These are phyloP conservation scores for Halichondria panicea DNA, from an alignment of 37 sponge, comb jelly and placozoan species.

Conservation along the genomic window DNA sequence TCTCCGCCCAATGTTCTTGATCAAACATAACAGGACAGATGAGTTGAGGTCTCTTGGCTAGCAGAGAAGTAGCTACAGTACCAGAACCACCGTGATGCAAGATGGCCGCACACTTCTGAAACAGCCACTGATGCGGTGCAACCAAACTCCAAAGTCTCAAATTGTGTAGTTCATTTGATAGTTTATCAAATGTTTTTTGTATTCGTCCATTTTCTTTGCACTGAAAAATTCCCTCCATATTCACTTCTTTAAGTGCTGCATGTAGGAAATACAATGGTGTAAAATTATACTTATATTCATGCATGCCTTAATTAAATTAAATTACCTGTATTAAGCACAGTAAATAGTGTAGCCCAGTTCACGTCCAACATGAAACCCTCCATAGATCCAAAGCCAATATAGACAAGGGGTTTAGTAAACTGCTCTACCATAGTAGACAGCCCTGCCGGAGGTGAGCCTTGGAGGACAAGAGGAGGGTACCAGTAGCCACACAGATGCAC, in stretches of 20 bases:
- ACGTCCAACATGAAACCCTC: slow-evolving; percentile 21
- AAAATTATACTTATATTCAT: neutral
- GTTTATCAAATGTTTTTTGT: neutral
- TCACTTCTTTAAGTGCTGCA: slow-evolving; percentile 6
- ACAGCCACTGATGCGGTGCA: slow-evolving; percentile 49
- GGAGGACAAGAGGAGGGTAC: neutral
- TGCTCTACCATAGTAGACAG: neutral
- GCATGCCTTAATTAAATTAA: neutral
- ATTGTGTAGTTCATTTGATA: neutral
- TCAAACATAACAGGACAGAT: slow-evolving; percentile 58
- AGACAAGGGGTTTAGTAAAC: slow-evolving; percentile 20
- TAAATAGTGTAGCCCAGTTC: slow-evolving; percentile 34
- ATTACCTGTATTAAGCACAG: slow-evolving; percentile 31
- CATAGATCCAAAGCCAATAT: slow-evolving; percentile 73
- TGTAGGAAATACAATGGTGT: neutral
- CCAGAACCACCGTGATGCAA: slow-evolving; percentile 69
- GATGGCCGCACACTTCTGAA: slow-evolving; percentile 27
- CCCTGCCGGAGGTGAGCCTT: neutral
- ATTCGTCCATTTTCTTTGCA: slow-evolving; percentile 16
- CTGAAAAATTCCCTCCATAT: slow-evolving; percentile 26
- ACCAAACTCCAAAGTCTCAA: slow-evolving; percentile 1
- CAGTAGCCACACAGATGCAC: slow-evolving; percentile 50
- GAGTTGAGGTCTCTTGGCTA: slow-evolving; percentile 32
- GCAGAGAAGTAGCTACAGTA: slow-evolving; percentile 42
- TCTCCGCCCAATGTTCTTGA: slow-evolving; percentile 56